Percentiles rank a stretch among this genome's conserved stretches.
Conservation (phyloP, 2,888 invertebrate genomes). For the Pecten maximus region DNA sequence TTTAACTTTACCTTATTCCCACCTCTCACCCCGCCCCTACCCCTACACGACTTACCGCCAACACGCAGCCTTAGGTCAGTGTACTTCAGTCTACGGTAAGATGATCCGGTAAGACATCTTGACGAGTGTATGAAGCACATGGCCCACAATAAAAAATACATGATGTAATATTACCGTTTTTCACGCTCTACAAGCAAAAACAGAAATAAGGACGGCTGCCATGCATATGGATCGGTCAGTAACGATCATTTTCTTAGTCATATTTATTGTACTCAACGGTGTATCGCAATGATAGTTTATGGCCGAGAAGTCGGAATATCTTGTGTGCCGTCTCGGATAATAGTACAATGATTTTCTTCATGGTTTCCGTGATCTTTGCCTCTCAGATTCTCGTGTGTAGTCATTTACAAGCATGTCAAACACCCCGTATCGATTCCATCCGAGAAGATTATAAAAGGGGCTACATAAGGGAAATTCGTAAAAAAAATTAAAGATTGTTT, state of each 20-base stretch:
- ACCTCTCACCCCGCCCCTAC: neutral
- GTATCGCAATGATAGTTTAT: constrained; percentile 8
- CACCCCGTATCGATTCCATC: constrained; percentile 26
- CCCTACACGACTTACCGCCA: neutral
- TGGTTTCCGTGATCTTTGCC: constrained; percentile 18
- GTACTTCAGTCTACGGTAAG: neutral
- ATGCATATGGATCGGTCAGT: neutral
- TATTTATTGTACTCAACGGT: constrained; percentile 10
- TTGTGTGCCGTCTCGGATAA: constrained; percentile 20
- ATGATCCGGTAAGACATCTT: neutral
- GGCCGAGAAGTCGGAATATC: constrained; percentile 12
- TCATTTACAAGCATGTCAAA: constrained; percentile 35
- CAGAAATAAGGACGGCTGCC: neutral
- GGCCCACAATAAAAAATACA: neutral
- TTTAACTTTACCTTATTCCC: too few relatives aligned
- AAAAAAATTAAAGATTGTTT: neutral
- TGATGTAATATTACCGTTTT: constrained; percentile 14
- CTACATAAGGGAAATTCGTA: neutral
- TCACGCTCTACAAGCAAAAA: constrained; percentile 20
- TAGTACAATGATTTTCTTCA: constrained; percentile 26
- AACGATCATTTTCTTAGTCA: constrained; percentile 16
- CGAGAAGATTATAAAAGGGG: constrained; percentile 22
- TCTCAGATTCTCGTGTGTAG: constrained; percentile 26
- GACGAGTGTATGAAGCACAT: neutral
- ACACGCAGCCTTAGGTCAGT: neutral